Conservation (phyloP, 2,113 vertebrate genomes). For the Noctilio leporinus region DNA sequence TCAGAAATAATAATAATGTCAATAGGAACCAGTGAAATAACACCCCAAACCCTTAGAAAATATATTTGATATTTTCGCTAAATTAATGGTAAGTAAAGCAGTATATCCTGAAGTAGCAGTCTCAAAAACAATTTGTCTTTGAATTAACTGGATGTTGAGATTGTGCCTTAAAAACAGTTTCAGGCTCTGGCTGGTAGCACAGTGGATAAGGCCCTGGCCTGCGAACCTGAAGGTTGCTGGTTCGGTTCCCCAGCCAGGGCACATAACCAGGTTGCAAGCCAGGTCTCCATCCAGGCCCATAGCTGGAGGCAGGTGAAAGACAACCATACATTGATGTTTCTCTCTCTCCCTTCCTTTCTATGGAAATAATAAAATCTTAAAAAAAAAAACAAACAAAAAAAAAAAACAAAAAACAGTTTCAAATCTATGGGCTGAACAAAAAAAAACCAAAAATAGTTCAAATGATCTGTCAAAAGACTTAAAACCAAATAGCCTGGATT, state of each 20-base stretch:
- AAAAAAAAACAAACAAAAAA: no score
- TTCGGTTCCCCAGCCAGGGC: no score
- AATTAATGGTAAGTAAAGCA: background rate
- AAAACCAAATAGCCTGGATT: background rate
- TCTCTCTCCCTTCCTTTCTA: no score
- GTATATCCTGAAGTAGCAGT: background rate
- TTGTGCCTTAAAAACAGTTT: constrained; percentile 38
- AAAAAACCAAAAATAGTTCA: constrained; percentile 40
- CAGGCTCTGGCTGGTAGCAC: no score
- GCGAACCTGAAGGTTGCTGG: no score
- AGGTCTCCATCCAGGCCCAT: no score
- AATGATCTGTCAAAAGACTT: constrained; percentile 1
- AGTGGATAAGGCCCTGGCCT: no score
- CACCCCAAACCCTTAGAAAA: constrained; percentile 6
- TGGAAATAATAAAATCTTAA: no score
- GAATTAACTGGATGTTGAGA: constrained; percentile 35
- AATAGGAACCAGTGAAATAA: background rate
- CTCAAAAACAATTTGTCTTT: constrained; percentile 50
- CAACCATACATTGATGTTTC: no score
- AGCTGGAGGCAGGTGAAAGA: no score
- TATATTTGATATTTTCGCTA: background rate
- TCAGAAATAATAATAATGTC: constrained; percentile 9
- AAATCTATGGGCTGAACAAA: background rate
- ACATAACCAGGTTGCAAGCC: no score
- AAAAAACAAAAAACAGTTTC: constrained; percentile 49